A percentile compares a stretch with the other conserved stretches of the same genome.
These are phyloP conservation scores for Sycophila texana DNA, from an alignment of 2,888 invertebrate genomes.

Conservation along the genomic window DNA sequence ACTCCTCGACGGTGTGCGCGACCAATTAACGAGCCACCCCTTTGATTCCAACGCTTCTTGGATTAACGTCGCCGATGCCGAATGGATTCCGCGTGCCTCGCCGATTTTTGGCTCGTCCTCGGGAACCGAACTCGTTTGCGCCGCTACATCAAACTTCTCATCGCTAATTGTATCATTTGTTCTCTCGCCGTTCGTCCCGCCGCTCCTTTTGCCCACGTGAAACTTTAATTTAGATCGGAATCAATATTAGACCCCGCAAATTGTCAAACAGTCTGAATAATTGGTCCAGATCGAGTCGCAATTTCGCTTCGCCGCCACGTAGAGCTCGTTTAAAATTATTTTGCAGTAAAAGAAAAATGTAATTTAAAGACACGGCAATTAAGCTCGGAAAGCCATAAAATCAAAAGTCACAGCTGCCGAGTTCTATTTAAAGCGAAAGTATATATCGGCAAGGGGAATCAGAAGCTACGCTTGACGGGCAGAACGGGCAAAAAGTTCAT, in stretches of 20 bases:
- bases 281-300: too few relatives aligned
- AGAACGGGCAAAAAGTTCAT: neutral
- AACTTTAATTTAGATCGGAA: too few relatives aligned
- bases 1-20: slow-evolving; percentile 17
- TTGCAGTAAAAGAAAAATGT: neutral
- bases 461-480: too few relatives aligned
- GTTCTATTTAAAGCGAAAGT: slow-evolving; percentile 7
- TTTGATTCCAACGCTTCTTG: slow-evolving; percentile 64
- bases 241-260: too few relatives aligned
- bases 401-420: neutral
- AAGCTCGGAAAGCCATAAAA: neutral
- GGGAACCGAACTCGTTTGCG: slow-evolving; percentile 49
- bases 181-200: slow-evolving; percentile 10
- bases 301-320: too few relatives aligned
- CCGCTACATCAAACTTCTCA: slow-evolving; percentile 51
- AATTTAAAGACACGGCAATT: neutral
- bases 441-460: neutral
- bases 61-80: slow-evolving; percentile 61
- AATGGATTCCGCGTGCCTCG: slow-evolving; percentile 30
- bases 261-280: too few relatives aligned
- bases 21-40: slow-evolving; percentile 65
- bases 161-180: slow-evolving; percentile 52
- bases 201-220: too few relatives aligned
- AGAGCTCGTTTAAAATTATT: too few relatives aligned
- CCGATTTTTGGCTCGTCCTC: slow-evolving; percentile 32